Conservation (phyloP, 2,113 vertebrate species). For the Tyrannus savana region DNA sequence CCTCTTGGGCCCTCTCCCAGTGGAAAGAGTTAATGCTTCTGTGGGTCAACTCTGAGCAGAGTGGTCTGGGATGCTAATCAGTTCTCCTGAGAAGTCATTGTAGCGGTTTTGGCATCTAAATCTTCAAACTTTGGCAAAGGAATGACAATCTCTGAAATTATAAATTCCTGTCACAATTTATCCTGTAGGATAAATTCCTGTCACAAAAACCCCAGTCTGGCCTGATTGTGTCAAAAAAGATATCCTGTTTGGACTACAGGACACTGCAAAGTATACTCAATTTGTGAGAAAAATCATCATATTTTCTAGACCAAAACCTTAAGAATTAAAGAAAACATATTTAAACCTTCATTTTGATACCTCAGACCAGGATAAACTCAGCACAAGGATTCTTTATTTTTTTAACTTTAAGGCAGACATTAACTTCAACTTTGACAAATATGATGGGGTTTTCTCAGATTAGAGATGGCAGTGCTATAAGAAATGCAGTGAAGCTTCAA, state of each 20-base stretch:
- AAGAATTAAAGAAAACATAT: background rate
- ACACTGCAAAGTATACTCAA: background rate
- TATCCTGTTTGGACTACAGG: background rate
- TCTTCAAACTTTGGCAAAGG: background rate
- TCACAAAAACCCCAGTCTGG: background rate
- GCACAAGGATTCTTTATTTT: background rate
- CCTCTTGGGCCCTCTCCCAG: background rate
- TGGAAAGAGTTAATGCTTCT: background rate
- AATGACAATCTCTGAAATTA: background rate
- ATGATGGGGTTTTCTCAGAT: background rate
- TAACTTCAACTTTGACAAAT: background rate
- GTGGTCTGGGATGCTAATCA: background rate
- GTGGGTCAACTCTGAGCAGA: background rate
- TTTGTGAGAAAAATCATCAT: background rate
- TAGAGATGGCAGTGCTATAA: fast-evolving
- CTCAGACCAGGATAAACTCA: background rate
- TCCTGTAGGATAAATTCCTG: no score
- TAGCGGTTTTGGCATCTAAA: background rate
- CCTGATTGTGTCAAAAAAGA: background rate
- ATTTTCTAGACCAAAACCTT: background rate
- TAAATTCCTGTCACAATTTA: background rate
- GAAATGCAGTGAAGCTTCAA: background rate
- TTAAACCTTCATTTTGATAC: background rate
- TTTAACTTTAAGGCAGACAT: background rate
- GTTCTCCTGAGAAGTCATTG: background rate